These are phyloP conservation scores for Meriones psammophilus DNA, from an alignment of 2,797 vertebrate genomes.

Conservation along the genomic window DNA sequence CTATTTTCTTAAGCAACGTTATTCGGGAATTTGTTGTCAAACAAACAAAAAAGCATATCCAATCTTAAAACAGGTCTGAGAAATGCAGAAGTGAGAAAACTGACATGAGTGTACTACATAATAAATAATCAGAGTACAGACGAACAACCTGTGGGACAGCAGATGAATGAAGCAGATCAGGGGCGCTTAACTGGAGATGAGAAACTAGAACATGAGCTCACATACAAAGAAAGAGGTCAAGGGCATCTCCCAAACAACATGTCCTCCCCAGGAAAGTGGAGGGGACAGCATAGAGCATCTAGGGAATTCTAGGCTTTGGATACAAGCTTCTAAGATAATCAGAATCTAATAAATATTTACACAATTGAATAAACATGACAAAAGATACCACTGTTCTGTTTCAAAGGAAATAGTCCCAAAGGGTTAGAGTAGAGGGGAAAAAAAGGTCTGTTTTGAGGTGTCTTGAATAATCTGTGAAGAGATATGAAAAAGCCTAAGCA, in stretches of 20 bases:
- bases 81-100: conserved; percentile 1
- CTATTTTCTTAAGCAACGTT: background rate
- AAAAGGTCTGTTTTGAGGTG: background rate
- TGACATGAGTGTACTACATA: background rate
- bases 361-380: background rate
- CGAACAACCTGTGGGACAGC: background rate
- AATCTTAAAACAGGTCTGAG: background rate
- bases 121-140: background rate
- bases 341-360: conserved; percentile 29
- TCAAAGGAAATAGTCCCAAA: background rate
- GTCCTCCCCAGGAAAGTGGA: background rate
- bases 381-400: background rate
- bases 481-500: background rate
- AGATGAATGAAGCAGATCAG: background rate
- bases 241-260: conserved; percentile 7
- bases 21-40: conserved; percentile 12
- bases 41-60: background rate
- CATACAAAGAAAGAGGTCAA: background rate
- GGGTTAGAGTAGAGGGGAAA: background rate
- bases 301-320: background rate
- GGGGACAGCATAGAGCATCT: background rate
- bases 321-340: conserved; percentile 21
- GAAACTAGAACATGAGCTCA: background rate
- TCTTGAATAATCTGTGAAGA: background rate
- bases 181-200: background rate